phyloP scores from a whole-genome alignment of 64 coral and sea anemone genomes.

The Actinia tenebrosa region DNA sequence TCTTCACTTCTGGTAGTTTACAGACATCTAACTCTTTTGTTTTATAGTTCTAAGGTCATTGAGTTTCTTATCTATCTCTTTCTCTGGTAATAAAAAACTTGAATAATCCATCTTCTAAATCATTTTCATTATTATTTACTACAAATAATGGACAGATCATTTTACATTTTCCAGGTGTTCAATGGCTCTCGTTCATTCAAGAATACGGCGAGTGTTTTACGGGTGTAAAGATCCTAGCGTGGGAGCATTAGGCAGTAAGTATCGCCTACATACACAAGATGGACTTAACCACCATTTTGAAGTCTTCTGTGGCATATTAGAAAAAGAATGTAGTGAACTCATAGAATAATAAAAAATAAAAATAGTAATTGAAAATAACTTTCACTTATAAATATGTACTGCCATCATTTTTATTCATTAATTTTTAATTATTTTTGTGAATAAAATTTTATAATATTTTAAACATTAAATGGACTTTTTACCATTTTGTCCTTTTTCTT shows the following conservation, averaged over 20 bases:
- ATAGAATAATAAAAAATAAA: background rate
- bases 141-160: background rate
- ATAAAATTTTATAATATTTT: background rate
- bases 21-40: too few relatives aligned
- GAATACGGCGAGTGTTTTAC: constrained; percentile 88
- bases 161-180: constrained; percentile 69
- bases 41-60: too few relatives aligned
- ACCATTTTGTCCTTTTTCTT: background rate
- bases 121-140: background rate
- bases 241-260: constrained; percentile 83
- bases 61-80: too few relatives aligned
- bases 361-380: background rate
- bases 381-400: background rate
- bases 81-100: too few relatives aligned
- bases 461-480: background rate
- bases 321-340: constrained; percentile 47
- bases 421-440: background rate
- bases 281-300: constrained; percentile 96
- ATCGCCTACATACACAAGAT: constrained; percentile 73
- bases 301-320: constrained; percentile 72
- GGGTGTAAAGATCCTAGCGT: constrained; percentile 27
- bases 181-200: constrained; percentile 90
- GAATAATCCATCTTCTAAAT: too few relatives aligned
- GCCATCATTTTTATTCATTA: background rate
- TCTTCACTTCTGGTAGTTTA: too few relatives aligned